Evolutionary conservation across 2,888 invertebrate species (phyloP).

Genomic region (Papilio gigon): DNA sequence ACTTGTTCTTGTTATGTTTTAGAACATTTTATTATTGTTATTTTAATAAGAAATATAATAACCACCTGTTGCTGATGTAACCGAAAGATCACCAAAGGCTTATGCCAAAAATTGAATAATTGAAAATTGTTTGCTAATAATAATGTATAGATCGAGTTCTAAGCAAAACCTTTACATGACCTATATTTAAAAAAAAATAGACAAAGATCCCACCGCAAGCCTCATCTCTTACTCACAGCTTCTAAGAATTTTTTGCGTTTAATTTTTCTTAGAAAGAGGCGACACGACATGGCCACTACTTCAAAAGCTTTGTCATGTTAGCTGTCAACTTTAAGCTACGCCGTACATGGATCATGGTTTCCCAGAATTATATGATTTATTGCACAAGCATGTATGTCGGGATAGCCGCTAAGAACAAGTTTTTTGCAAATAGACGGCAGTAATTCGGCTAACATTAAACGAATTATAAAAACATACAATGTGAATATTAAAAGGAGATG

Average conservation of each 20-base stretch:
- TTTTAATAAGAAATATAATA: background rate
- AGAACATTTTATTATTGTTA: background rate
- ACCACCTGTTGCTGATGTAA: background rate
- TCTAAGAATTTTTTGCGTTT: constrained; percentile 13
- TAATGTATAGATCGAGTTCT: too few relatives aligned
- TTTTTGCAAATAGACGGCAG: too few relatives aligned
- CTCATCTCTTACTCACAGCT: constrained; percentile 16
- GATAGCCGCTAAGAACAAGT: background rate
- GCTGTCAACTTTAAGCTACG: constrained; percentile 28
- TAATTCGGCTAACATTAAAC: too few relatives aligned
- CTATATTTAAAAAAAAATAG: constrained; percentile 11
- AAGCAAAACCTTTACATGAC: background rate
- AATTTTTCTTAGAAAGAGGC: constrained; percentile 31
- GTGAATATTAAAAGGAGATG: too few relatives aligned
- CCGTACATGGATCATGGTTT: constrained; percentile 30
- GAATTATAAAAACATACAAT: too few relatives aligned
- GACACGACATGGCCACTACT: constrained; percentile 32
- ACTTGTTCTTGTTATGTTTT: constrained; percentile 5
- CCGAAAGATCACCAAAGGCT: background rate
- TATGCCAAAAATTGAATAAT: too few relatives aligned
- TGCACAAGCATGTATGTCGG: background rate
- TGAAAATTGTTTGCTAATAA: background rate
- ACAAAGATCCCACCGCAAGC: background rate
- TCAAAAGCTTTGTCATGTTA: constrained; percentile 35
- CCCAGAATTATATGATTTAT: constrained; percentile 30